Percentiles rank a stretch among this genome's conserved stretches.
phyloP scores from a whole-genome alignment of 2,888 invertebrate genomes.

The Petrolisthes manimaculis region DNA sequence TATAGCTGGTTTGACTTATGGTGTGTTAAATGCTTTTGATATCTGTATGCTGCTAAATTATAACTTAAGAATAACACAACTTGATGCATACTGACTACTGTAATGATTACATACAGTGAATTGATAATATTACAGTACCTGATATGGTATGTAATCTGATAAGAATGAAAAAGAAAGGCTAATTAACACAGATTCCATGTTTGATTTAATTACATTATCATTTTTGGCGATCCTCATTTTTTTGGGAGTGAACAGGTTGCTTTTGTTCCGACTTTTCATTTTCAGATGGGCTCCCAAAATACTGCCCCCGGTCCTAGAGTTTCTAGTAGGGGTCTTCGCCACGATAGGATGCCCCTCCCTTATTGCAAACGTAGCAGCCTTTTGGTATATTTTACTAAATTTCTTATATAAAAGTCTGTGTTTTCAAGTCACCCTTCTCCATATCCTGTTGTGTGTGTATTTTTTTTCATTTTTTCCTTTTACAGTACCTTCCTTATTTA shows the following conservation, averaged over 20 bases:
- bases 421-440: conserved; percentile 54
- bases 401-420: conserved; percentile 45
- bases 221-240: conserved; percentile 2
- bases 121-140: background rate
- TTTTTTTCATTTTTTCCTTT: background rate
- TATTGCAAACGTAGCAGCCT: conserved; percentile 63
- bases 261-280: conserved; percentile 60
- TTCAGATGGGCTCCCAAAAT: conserved; percentile 66
- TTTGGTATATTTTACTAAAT: conserved; percentile 63
- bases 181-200: background rate
- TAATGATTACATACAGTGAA: background rate
- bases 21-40: background rate
- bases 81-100: background rate
- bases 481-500: background rate
- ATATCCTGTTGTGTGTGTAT: conserved; percentile 40
- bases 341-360: conserved; percentile 65
- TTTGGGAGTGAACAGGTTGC: conserved; percentile 50
- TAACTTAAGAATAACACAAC: background rate
- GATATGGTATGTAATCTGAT: background rate
- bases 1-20: conserved; percentile 5
- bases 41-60: background rate
- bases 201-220: background rate
- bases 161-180: background rate
- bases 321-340: conserved; percentile 64
- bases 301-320: conserved; percentile 65